A percentile compares a stretch with the other conserved stretches of the same genome.
Evolutionary conservation across 1,140 invertebrate genomes (phyloP).

Genomic region (Eumeta japonica): DNA sequence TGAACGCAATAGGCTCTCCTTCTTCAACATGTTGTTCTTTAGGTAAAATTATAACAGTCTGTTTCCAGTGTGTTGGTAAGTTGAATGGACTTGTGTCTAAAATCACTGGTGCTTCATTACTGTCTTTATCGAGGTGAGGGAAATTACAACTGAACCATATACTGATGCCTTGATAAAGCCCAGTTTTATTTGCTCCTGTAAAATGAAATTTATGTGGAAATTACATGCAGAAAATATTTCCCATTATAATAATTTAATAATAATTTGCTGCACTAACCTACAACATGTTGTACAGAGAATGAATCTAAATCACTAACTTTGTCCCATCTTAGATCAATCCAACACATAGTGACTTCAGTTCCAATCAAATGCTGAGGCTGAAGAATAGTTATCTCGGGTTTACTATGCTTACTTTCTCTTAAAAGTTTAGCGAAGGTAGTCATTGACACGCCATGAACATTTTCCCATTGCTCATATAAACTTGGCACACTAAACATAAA

Average conservation of each 20-base stretch:
- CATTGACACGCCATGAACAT: conserved; percentile 61
- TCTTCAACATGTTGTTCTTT: conserved; percentile 56
- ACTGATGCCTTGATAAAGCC: conserved; percentile 72
- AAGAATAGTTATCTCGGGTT: conserved; percentile 58
- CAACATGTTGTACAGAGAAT: conserved; percentile 38
- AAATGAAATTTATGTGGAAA: conserved; percentile 4
- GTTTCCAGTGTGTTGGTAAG: conserved; percentile 93
- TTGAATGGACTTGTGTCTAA: conserved; percentile 75
- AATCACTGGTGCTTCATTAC: conserved; percentile 41
- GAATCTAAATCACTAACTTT: conserved; percentile 50
- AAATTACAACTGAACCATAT: conserved; percentile 68
- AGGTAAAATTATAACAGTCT: conserved; percentile 82
- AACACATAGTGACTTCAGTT: conserved; percentile 56
- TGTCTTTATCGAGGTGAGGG: conserved; percentile 30
- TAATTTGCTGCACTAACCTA: conserved; percentile 36
- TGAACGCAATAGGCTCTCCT: conserved; percentile 67
- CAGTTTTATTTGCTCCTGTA: conserved; percentile 56
- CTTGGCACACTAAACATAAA: conserved; percentile 57
- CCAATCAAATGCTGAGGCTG: conserved; percentile 54
- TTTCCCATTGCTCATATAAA: conserved; percentile 62
- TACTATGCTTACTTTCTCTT: conserved; percentile 52
- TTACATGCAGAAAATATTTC: not conserved
- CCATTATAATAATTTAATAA: too few relatives aligned
- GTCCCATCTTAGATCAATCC: conserved; percentile 61
- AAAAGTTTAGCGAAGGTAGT: conserved; percentile 53